Conservation (phyloP, 2,888 invertebrate species). For the Lasioglossum marginatum region DNA sequence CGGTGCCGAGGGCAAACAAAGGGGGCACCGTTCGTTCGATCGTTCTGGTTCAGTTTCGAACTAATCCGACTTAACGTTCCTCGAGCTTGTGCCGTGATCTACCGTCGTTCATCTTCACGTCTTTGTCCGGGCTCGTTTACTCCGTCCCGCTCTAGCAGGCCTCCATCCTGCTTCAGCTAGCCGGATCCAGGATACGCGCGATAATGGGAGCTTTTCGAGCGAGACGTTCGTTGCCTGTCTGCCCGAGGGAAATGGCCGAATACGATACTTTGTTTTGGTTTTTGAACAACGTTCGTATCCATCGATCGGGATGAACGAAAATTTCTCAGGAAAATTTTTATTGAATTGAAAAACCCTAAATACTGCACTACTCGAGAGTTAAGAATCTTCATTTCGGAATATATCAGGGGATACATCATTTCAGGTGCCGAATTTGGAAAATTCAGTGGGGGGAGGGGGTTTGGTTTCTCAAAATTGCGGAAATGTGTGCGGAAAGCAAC, state of each 20-base stretch:
- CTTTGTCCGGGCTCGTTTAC: not conserved
- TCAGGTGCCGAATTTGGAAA: not conserved
- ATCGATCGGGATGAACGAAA: not conserved
- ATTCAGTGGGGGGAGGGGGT: not conserved
- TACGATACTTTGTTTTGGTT: not conserved
- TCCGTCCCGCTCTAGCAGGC: not conserved
- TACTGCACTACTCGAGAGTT: not conserved
- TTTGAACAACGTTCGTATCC: not conserved
- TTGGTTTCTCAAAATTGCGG: not conserved
- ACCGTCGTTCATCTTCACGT: slow-evolving; percentile 22
- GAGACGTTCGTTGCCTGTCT: slow-evolving; percentile 9
- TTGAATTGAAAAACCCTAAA: too few relatives aligned
- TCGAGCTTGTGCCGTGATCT: slow-evolving; percentile 31
- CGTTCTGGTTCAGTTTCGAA: slow-evolving; percentile 59
- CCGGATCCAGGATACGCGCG: slow-evolving; percentile 5
- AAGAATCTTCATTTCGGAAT: not conserved
- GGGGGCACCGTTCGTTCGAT: slow-evolving; percentile 67
- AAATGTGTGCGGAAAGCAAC: slow-evolving; percentile 8
- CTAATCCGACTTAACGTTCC: slow-evolving; percentile 56
- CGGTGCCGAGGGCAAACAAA: slow-evolving; percentile 62
- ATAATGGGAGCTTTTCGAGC: not conserved
- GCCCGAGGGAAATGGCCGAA: not conserved
- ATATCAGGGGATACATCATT: too few relatives aligned
- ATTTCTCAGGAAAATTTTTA: not conserved
- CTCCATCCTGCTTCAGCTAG: not conserved